Base-by-base conservation (phyloP, 2,888 invertebrate species). In the Chouioia cunea region DNA sequence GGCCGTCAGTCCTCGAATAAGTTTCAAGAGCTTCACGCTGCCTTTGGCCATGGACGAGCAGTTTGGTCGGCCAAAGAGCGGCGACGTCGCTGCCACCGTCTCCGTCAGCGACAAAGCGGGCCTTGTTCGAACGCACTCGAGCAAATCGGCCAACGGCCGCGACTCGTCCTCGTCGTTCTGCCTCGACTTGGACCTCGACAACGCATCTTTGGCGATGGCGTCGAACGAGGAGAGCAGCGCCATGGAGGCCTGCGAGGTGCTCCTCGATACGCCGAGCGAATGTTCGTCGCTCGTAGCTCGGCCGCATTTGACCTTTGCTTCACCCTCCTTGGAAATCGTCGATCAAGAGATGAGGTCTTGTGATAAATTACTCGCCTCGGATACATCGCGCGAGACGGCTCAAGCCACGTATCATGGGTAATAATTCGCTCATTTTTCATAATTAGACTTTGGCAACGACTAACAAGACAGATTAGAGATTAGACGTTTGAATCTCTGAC, bases 21-120 rank as follows among this genome's bases (percentile, higher is more conserved):
- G 84, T 78, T 84, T 85, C 71, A 82, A 84, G 76, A 84, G 84
- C 74, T 85, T 84, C 65, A 81, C 81, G 43, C 75, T 85, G 73
- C 84, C 84, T 0, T 77, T 85, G 65, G 84, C 84, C 15, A 74
- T 83, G 48, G 82, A 81, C 53, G 82, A 68, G 12, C 43, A 4
- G 6, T 18, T 18, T 16, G 43, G 18, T 10, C 50, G 14, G 2
- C 22, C 44, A 4, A 58, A 43, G 3, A 36, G 6, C 36, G 50
- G 78, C 66, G 69, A 78, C 71, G 77, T 80, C 50, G n/a, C n/a
- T n/a, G n/a, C n/a, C n/a, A n/a, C n/a, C n/a, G n/a, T n/a, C n/a
- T n/a, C n/a, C n/a, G n/a, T n/a, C n/a, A n/a, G n/a, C n/a, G 78
- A 78, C 16, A 70, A 59, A 8, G 23, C 4, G 16, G 22, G 27